Evolutionary conservation across 2,888 invertebrate genomes (phyloP).

Genomic region (Macaria liturata): DNA sequence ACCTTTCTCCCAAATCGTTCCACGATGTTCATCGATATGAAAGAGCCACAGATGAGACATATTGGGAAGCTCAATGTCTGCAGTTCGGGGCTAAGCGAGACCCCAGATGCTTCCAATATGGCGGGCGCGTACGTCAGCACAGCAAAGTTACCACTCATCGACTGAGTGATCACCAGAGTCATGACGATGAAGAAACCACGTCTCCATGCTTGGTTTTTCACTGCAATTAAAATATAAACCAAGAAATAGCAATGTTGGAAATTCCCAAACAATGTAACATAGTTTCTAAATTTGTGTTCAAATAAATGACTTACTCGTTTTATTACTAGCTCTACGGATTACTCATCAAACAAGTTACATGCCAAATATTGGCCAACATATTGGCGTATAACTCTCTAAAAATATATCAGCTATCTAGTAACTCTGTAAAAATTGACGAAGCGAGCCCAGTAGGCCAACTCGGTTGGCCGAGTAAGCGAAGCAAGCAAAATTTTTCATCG

Average conservation of each 20-base stretch:
- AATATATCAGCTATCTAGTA: too few relatives aligned
- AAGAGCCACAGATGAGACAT: slow-evolving; percentile 56
- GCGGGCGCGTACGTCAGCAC: slow-evolving; percentile 55
- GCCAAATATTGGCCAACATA: too few relatives aligned
- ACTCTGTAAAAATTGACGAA: too few relatives aligned
- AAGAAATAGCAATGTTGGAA: not conserved
- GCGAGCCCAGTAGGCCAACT: too few relatives aligned
- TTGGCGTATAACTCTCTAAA: too few relatives aligned
- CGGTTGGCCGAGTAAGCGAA: too few relatives aligned
- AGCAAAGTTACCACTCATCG: slow-evolving; percentile 54
- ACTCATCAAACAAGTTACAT: too few relatives aligned
- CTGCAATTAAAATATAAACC: slow-evolving; percentile 38
- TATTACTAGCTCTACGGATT: too few relatives aligned
- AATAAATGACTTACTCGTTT: too few relatives aligned
- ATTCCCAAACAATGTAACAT: too few relatives aligned
- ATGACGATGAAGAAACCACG: slow-evolving; percentile 44
- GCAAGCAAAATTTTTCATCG: too few relatives aligned
- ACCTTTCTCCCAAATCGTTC: slow-evolving; percentile 67
- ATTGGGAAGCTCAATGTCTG: slow-evolving; percentile 58
- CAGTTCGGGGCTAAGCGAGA: slow-evolving; percentile 56
- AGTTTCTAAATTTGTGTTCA: too few relatives aligned
- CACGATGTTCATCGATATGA: slow-evolving; percentile 54
- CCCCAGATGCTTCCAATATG: slow-evolving; percentile 52
- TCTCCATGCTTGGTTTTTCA: slow-evolving; percentile 53
- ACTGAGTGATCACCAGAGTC: slow-evolving; percentile 42